Evolutionary conservation across 2,113 vertebrate species (phyloP).

Genomic region (Amphiprion ocellaris): DNA sequence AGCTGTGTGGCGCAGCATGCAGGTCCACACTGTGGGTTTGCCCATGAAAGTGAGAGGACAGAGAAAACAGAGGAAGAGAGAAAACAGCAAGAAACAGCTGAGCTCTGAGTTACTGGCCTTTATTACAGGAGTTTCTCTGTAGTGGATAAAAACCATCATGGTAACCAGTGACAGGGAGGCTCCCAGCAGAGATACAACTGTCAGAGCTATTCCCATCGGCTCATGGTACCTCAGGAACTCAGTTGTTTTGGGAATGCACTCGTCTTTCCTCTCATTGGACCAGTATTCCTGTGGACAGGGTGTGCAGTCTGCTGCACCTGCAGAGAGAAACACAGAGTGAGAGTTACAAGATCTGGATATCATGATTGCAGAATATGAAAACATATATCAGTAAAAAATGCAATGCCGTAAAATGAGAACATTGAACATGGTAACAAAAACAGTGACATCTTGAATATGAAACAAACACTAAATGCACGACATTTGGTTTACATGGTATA

Average conservation of each 20-base stretch:
- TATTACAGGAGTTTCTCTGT: conserved; percentile 77
- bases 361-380: not conserved
- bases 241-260: conserved; percentile 77
- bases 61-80: conserved; percentile 76
- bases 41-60: conserved; percentile 78
- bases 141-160: conserved; percentile 65
- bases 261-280: conserved; percentile 77
- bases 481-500: too few species aligned
- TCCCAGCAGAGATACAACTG: conserved; percentile 72
- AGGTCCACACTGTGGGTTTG: conserved; percentile 78
- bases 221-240: conserved; percentile 83
- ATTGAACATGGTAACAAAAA: too few species aligned
- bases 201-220: conserved; percentile 77
- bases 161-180: conserved; percentile 60
- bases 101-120: conserved; percentile 80
- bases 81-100: conserved; percentile 80
- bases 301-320: conserved; percentile 82
- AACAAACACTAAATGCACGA: not conserved
- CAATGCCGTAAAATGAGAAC: too few species aligned
- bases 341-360: not conserved
- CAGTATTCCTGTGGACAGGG: conserved; percentile 80
- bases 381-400: too few species aligned
- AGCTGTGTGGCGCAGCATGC: conserved; percentile 82
- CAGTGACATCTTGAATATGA: not conserved
- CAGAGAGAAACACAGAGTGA: not conserved